Evolutionary conservation across 2,888 invertebrate species (phyloP).

Genomic region (Patella pellucida): DNA sequence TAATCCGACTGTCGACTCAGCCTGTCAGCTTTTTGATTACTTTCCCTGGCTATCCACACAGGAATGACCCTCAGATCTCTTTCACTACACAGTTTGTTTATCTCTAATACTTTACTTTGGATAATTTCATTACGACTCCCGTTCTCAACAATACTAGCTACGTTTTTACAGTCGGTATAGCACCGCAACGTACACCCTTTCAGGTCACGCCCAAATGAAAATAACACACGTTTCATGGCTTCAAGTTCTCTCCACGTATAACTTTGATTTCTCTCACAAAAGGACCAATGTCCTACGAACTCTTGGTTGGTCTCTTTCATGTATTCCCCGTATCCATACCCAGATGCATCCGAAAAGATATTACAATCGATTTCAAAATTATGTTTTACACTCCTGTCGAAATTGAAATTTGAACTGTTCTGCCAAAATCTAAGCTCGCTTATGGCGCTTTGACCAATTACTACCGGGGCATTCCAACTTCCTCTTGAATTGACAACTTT

Average conservation of each 20-base stretch:
- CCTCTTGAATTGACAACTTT: no score
- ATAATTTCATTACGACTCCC: constrained; percentile 28
- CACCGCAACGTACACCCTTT: neutral
- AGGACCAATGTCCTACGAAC: constrained; percentile 12
- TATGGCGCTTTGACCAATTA: neutral
- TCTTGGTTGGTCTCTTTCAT: neutral
- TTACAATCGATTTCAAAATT: no score
- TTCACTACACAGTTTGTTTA: constrained; percentile 11
- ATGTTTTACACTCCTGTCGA: no score
- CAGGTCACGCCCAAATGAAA: neutral
- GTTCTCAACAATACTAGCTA: constrained; percentile 19
- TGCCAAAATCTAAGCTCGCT: no score
- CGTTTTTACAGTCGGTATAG: constrained; percentile 29
- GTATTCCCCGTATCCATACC: no score
- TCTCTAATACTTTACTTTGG: constrained; percentile 11
- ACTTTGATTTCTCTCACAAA: neutral
- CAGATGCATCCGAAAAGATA: no score
- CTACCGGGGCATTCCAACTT: no score
- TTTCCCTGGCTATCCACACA: constrained; percentile 22
- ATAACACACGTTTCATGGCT: constrained; percentile 11
- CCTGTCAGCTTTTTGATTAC: constrained; percentile 19
- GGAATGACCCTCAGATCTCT: constrained; percentile 12
- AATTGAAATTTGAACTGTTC: no score
- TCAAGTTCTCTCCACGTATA: constrained; percentile 22
- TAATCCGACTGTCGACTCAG: constrained; percentile 20